Evolutionary conservation across 1,140 invertebrate species (phyloP), one percentile per base, ranked within the genome.

Genomic region (Littorina saxatilis): DNA sequence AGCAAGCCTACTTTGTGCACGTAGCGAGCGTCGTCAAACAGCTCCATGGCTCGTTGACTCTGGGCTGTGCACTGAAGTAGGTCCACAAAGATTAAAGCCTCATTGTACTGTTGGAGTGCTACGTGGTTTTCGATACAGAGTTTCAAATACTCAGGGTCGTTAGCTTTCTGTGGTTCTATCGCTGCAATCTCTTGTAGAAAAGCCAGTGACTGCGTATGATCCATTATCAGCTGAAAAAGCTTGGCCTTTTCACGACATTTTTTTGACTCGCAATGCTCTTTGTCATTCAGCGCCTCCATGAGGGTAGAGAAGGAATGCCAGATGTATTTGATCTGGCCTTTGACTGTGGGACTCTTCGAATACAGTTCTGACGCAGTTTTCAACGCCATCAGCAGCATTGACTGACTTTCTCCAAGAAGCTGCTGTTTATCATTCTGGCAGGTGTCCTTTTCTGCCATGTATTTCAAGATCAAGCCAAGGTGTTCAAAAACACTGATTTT

Each of bases 271-370:
- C 39, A 23, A 27, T 63, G 0, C 17, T 63, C n/a, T 0, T 29
- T 35, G 40, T 27, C 55, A 27, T 78, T 37, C n/a, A 43, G 39
- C 23, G 32, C 17, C 52, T 40, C 35, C 13, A 78, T 4, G 15
- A 78, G 76, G n/a, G 29, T 47, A 23, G 55, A 13, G 55, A 78
- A 78, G n/a, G 76, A 78, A 43, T 78, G 32, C 76, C 76, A 78
- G n/a, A 61, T 20, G 13, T n/a, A 35, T 52, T 58, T 13, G 23
- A 78, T 66, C 23, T 78, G 76, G 9, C n/a, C 17, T 15, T 66
- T 11, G 39, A 63, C 13, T 15, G 0, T 4, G 11, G 76, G 76
- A 63, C 9, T 13, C 39, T 61, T 40, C 11, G 29, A 32, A 35
- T 58, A 78, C 17, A 15, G n/a, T 29, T 43, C 27, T 23, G 39